Base-by-base conservation (phyloP, 2,888 invertebrate species). In the Leptarthrus brevirostris region DNA sequence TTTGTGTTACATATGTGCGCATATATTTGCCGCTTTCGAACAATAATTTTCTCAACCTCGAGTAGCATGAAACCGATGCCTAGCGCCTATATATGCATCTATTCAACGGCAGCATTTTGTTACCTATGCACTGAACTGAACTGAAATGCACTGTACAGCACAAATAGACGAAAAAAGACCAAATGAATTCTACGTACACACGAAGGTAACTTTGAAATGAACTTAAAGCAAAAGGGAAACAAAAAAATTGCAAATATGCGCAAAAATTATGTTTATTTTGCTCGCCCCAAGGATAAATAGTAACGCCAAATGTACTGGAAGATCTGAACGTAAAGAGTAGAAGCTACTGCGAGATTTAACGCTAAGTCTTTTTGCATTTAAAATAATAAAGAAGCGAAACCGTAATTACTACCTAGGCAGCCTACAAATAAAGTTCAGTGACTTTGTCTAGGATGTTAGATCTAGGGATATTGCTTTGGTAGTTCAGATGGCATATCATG, bases 241-340 rank as follows among this genome's bases (percentile, higher is more conserved):
- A 66, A 49, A 69, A 69, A 30, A 44, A 30, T 44, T 49, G 69
- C 18, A 52, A 69, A 69, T 52, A 52, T 69, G 52, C 40, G 69
- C 69, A 69, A 69, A 52, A 69, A 69, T 69, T 52, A 69, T 69
- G 52, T 52, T 69, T 69, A 69, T 52, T 69, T 52, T 69, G 6
- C 47, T 64, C 26, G 26, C 64, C 47, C 24, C 64, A 64, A 64
- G 64, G 64, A 64, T 64, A 64, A 24, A 64, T 47, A 64, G 64
- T 44, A 44, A 64, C 64, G 47, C 24, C 64, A 64, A 44, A 64
- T 44, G 20, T 20, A 49, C 49, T 40, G 40, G 40, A 12, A 40
- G 40, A 40, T 12, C 2, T n/a, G n/a, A 40, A 30, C 5, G 40
- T 8, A 40, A 40, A 40, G 8, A 30, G 1, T 12, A 40, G 40